Evolutionary conservation across 2,113 vertebrate genomes (phyloP).

Genomic region (Misgurnus mizolepis): DNA sequence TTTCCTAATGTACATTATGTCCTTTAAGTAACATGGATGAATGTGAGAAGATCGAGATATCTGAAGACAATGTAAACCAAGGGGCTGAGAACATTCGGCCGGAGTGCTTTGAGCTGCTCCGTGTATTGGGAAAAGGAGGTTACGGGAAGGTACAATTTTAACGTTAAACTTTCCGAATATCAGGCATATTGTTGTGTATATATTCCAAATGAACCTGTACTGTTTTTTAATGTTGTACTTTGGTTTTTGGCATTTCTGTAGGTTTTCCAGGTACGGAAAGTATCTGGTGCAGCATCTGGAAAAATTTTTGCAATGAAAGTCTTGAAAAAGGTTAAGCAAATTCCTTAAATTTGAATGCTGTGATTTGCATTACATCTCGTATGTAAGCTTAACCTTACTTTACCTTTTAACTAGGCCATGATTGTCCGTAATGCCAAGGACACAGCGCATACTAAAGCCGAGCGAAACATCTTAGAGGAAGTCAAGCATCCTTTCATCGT

Average conservation of each 20-base stretch:
- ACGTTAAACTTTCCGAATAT: no score
- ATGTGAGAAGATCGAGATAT: constrained; percentile 99
- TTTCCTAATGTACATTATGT: neutral
- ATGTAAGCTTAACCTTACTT: neutral
- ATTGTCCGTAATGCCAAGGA: constrained; percentile 98
- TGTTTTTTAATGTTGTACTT: neutral
- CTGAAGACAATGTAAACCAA: constrained; percentile 96
- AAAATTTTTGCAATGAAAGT: constrained; percentile 99
- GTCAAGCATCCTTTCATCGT: constrained; percentile 98
- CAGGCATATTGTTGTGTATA: no score
- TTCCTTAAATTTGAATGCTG: neutral
- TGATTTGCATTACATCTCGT: neutral
- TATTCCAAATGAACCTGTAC: neutral
- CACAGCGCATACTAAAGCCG: constrained; percentile 97
- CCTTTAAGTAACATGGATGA: constrained; percentile 89
- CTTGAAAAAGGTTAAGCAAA: constrained; percentile 89
- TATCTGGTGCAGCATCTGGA: constrained; percentile 87
- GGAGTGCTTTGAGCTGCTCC: constrained; percentile 95
- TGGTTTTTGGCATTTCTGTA: constrained; percentile 54
- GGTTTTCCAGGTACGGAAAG: constrained; percentile 98
- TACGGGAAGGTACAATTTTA: constrained; percentile 89
- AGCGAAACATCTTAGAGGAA: constrained; percentile 96
- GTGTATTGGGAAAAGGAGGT: constrained; percentile 96
- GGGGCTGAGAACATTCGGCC: constrained; percentile 96
- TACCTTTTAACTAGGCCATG: constrained; percentile 82